Conservation (phyloP, 2,888 invertebrate genomes). For the Caenorhabditis sulstoni region DNA sequence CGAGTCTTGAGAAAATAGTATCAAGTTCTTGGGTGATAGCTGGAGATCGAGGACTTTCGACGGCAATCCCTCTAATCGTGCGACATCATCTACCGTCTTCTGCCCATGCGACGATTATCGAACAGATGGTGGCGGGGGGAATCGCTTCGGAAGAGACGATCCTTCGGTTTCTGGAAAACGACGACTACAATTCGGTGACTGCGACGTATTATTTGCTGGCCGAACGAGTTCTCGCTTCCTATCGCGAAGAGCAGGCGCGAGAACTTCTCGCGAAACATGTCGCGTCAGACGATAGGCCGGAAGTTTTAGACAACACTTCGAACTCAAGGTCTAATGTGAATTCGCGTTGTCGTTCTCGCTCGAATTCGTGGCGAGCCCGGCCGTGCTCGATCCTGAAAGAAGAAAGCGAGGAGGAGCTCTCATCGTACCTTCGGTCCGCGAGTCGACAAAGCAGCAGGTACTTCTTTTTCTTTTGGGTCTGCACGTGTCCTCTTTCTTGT, state of each 20-base stretch:
- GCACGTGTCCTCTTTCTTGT: conserved; percentile 22
- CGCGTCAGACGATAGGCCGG: conserved; percentile 24
- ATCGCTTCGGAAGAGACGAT: conserved; percentile 96
- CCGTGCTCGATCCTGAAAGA: conserved; percentile 83
- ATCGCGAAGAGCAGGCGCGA: conserved; percentile 84
- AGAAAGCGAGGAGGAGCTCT: conserved; percentile 89
- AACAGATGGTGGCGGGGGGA: conserved; percentile 95
- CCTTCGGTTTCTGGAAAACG: conserved; percentile 88
- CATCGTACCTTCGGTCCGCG: conserved; percentile 78
- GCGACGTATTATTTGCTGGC: conserved; percentile 97
- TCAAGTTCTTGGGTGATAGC: conserved; percentile 84
- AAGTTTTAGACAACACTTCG: not conserved
- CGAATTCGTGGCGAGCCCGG: conserved; percentile 77
- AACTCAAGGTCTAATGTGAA: conserved; percentile 1
- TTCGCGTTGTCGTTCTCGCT: conserved; percentile 70
- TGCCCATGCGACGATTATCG: conserved; percentile 90
- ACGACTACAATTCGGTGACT: conserved; percentile 97
- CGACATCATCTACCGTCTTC: conserved; percentile 92
- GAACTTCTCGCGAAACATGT: conserved; percentile 61
- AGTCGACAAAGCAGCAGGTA: conserved; percentile 79
- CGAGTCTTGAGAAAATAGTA: conserved; percentile 91
- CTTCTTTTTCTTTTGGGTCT: conserved; percentile 3
- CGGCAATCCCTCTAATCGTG: conserved; percentile 84
- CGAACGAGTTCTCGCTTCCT: conserved; percentile 89
- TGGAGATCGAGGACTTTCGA: conserved; percentile 78